Evolutionary conservation across 2,113 vertebrate species (phyloP), one percentile per base, ranked within the genome.

Genomic region (Erythrolamprus reginae): DNA sequence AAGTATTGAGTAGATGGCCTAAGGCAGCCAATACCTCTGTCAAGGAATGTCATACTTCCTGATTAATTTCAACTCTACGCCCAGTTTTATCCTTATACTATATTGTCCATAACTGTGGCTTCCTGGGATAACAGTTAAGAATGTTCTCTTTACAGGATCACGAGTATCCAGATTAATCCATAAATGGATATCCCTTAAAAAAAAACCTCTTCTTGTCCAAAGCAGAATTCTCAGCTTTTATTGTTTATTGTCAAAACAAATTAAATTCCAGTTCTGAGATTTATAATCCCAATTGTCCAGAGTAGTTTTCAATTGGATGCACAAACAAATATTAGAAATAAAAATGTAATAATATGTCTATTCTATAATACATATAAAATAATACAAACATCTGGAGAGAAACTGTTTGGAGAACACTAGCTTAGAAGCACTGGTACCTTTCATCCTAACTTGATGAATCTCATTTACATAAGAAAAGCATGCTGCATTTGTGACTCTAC

Each of bases 1-100:
- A 45, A 21, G 17, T 24, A 47, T 1, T 42, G 70, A 53, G 88
- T 28, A 82, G 65, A 86, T 92, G 26, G 26, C 95, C 93, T 61
- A 50, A 50, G 33, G 88, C 51, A 4, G n/a, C 38, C n/a, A 17
- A 33, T 50, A 65, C 7, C 48, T 48, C 13, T 10, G n/a, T 15
- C 45, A 51, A 85, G n/a, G 56, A 33, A 51, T 12, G 24, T 89
- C 38, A 33, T 38, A 28, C 53, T 10, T 84, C 65, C 17, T 42
- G 23, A 38, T 23, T n/a, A 17, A 47, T 24, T 82, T 89, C 48
- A 51, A 58, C 10, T 70, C 50, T 82, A 45, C 1, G 4, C 21
- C 38, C 47, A 84, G 23, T 50, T 89, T 38, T 84, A 15, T 19
- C 47, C 28, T 5, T 21, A 45, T 58, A 3, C 56, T 58, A 58